Evolutionary conservation across 2,797 vertebrate genomes (phyloP).

Genomic region (Danio tinwini): DNA sequence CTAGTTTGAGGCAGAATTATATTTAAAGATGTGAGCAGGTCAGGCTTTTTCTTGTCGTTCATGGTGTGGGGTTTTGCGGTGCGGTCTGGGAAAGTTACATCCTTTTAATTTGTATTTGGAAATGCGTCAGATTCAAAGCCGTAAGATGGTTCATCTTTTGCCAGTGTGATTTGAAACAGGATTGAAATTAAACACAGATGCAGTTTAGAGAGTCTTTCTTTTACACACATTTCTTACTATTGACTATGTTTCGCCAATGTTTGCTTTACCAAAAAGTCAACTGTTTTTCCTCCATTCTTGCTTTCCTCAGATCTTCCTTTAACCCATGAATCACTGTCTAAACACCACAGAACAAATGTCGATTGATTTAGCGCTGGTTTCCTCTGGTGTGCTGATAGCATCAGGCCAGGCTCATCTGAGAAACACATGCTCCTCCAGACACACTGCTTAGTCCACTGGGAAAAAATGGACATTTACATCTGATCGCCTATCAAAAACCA

Average conservation of each 20-base stretch:
- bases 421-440: slow-evolving; percentile 24
- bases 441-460: slow-evolving; percentile 29
- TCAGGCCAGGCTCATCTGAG: slow-evolving; percentile 41
- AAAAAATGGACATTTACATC: slow-evolving; percentile 48
- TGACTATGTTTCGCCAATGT: neutral
- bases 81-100: slow-evolving; percentile 3
- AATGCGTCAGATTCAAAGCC: slow-evolving; percentile 71
- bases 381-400: slow-evolving; percentile 24
- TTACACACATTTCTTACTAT: neutral
- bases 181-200: slow-evolving; percentile 66
- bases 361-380: slow-evolving; percentile 48
- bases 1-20: too few species aligned
- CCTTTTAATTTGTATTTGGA: slow-evolving; percentile 79
- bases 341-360: slow-evolving; percentile 39
- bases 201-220: slow-evolving; percentile 36
- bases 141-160: slow-evolving; percentile 74
- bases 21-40: slow-evolving; percentile 57
- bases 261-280: neutral
- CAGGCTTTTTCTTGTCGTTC: slow-evolving; percentile 53
- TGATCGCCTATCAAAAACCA: slow-evolving; percentile 34
- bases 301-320: neutral
- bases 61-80: neutral
- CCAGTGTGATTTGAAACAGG: slow-evolving; percentile 76
- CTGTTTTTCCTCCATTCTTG: neutral
- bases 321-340: slow-evolving; percentile 40